Evolutionary conservation across 2,888 invertebrate species (phyloP).

Genomic region (Polymixis flavicincta): DNA sequence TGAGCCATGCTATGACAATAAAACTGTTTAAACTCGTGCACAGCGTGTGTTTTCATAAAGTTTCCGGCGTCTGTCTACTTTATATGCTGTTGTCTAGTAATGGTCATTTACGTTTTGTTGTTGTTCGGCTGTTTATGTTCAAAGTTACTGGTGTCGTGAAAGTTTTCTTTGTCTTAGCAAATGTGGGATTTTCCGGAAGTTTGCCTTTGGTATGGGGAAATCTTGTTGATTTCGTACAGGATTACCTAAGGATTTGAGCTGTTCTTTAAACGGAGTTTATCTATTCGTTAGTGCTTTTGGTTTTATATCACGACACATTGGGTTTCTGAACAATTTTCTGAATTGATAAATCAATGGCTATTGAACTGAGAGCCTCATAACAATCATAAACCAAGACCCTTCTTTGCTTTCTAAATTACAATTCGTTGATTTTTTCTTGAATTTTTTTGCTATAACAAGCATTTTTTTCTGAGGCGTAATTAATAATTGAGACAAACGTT

Average conservation of each 20-base stretch:
- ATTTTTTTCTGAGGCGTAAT: neutral
- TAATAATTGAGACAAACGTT: constrained; percentile 10
- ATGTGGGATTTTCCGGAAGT: constrained; percentile 34
- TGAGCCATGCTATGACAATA: constrained; percentile 83
- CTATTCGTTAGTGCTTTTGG: neutral
- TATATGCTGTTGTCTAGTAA: constrained; percentile 64
- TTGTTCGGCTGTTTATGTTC: constrained; percentile 56
- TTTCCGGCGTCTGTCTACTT: constrained; percentile 82
- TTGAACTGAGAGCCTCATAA: neutral
- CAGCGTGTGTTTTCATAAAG: constrained; percentile 82
- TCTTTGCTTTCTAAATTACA: neutral
- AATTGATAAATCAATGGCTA: neutral
- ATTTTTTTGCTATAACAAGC: neutral
- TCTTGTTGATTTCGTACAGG: neutral
- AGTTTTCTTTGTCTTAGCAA: constrained; percentile 37
- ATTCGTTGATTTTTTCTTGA: neutral
- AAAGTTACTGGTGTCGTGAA: constrained; percentile 43
- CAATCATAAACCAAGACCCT: too few species aligned
- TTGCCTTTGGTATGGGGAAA: neutral
- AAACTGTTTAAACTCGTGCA: constrained; percentile 79
- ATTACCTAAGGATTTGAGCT: neutral
- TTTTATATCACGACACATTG: neutral
- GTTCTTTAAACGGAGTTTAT: neutral
- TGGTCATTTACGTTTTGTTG: constrained; percentile 66
- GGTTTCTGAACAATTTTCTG: neutral